Percentiles rank a stretch among this genome's conserved stretches.
Evolutionary conservation across 2,113 vertebrate genomes (phyloP).

Genomic region (Gallinago jamesoni): DNA sequence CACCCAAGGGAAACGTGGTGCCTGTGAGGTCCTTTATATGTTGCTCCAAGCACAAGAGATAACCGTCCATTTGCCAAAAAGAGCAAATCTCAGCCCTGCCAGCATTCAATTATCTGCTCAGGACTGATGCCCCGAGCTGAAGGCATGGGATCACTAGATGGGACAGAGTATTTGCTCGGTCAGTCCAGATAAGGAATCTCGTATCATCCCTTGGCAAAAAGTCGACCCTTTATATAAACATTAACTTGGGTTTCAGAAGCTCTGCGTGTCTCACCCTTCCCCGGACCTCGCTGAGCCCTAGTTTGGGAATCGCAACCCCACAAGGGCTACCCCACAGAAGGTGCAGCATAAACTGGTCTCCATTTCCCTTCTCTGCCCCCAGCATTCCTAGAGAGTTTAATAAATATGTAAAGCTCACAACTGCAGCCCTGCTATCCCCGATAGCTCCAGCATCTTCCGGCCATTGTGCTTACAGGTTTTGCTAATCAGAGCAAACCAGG

Average conservation of each 20-base stretch:
- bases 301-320: background rate
- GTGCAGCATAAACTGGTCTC: background rate
- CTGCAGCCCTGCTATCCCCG: background rate
- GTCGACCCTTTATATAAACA: background rate
- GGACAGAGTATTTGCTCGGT: background rate
- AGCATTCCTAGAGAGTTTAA: slow-evolving; percentile 65
- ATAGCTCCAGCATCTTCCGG: slow-evolving; percentile 71
- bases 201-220: background rate
- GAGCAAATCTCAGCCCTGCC: background rate
- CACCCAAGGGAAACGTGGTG: background rate
- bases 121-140: background rate
- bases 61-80: background rate
- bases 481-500: slow-evolving; percentile 73
- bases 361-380: background rate
- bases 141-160: background rate
- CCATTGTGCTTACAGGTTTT: slow-evolving; percentile 73
- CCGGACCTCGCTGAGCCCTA: background rate
- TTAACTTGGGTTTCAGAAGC: background rate
- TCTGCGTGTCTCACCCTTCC: background rate
- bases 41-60: background rate
- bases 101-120: background rate
- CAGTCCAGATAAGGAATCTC: background rate
- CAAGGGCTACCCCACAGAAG: background rate
- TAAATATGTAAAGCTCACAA: slow-evolving; percentile 62
- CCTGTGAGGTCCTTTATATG: background rate